Percentiles rank a stretch among this genome's conserved stretches.
Conservation (phyloP, 2,113 vertebrate species). For the Epinephelus lanceolatus region DNA sequence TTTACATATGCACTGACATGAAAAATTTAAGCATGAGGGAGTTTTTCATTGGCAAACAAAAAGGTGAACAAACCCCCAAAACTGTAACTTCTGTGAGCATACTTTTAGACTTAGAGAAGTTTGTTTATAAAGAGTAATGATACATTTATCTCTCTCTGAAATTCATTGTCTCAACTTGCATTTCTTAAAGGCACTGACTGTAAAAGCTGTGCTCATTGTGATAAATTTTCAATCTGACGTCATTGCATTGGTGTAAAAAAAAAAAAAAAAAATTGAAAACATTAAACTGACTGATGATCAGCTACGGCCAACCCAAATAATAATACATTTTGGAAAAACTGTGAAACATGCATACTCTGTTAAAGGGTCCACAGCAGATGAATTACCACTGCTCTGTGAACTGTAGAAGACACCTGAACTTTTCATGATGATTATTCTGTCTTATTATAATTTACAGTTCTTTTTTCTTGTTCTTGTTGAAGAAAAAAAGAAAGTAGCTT, state of each 20-base stretch:
- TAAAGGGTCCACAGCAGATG: not conserved
- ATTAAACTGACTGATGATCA: not conserved
- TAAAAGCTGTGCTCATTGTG: not conserved
- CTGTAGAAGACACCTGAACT: not conserved
- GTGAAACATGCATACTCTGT: not conserved
- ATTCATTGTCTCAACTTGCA: not conserved
- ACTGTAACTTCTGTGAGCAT: not conserved
- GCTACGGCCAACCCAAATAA: not conserved
- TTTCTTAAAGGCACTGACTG: not conserved
- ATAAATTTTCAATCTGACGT: not conserved
- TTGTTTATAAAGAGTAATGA: not conserved
- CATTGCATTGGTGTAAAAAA: not conserved
- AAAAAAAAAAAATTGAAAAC: not conserved
- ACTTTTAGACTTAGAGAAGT: not conserved
- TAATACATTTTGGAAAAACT: not conserved
- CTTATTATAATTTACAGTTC: not conserved
- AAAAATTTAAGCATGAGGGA: not conserved
- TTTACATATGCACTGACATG: not conserved
- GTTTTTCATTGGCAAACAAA: not conserved
- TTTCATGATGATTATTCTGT: not conserved
- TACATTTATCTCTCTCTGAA: not conserved
- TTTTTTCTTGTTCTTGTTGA: conserved; percentile 11
- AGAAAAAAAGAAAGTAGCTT: conserved; percentile 57
- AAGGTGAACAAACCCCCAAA: not conserved
- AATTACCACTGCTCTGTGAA: not conserved